These are phyloP conservation scores for Raillietiella orientalis DNA, from an alignment of 2,888 invertebrate species.

Conservation along the genomic window DNA sequence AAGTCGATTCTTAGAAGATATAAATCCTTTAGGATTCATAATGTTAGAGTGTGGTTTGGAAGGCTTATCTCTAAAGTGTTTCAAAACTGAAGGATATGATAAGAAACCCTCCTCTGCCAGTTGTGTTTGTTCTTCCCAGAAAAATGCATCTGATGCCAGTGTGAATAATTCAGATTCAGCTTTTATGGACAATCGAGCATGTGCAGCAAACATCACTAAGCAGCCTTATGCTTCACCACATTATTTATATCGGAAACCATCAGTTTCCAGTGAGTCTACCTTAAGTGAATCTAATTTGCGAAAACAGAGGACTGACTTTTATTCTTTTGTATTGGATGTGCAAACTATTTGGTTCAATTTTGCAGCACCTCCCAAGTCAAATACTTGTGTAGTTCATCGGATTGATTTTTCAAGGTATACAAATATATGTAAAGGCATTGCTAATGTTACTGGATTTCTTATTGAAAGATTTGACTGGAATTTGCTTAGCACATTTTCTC, in stretches of 20 bases:
- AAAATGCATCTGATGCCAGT: too few relatives aligned
- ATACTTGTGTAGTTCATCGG: conserved; percentile 41
- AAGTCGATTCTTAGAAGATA: too few relatives aligned
- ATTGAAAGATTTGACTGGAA: conserved; percentile 61
- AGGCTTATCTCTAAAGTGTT: conserved; percentile 45
- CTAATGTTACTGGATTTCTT: conserved; percentile 3
- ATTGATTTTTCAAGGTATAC: conserved; percentile 51
- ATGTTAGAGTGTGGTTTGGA: conserved; percentile 92
- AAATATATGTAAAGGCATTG: conserved; percentile 1
- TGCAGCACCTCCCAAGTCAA: conserved; percentile 77
- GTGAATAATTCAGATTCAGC: too few relatives aligned
- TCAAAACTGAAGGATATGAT: too few relatives aligned
- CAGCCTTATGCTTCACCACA: too few relatives aligned
- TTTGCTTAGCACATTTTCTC: conserved; percentile 70
- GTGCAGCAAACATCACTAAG: too few relatives aligned
- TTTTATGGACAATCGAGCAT: too few relatives aligned
- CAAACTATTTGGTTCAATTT: conserved; percentile 88
- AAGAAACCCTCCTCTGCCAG: too few relatives aligned
- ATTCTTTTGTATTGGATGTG: conserved; percentile 57
- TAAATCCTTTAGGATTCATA: conserved; percentile 38
- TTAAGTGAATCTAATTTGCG: too few relatives aligned
- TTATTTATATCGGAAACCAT: too few relatives aligned
- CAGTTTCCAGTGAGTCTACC: too few relatives aligned
- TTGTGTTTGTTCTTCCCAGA: too few relatives aligned
- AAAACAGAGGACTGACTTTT: conserved; percentile 13